Base-by-base conservation (phyloP, 2,113 vertebrate genomes). In the Pipa parva region DNA sequence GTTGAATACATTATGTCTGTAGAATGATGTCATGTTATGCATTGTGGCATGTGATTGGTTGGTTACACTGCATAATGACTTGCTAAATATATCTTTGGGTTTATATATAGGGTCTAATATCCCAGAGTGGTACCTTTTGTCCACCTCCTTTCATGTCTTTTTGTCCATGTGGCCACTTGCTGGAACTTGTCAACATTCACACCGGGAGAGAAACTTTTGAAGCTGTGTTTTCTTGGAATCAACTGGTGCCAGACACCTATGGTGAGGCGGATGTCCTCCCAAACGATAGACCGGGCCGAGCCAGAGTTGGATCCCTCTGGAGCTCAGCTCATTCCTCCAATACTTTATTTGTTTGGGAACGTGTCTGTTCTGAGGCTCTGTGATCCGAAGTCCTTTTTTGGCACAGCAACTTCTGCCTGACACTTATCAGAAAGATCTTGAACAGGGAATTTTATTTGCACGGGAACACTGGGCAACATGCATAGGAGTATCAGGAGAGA, bases 221-320 rank as follows among this genome's bases (percentile, higher is more conserved):
- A 48, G 52, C 37, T 12, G 63, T 66, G 37, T 66, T 52, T 27
- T 57, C 13, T 51, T 48, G 36, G 26, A 57, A 46, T 48, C 25
- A 18, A 45, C n/a, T 58, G 63, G 63, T 66, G 63, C 63, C 63
- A 57, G 63, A 57, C 63, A 66, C 39, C 63, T 25, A 56, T 27
- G 17, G 52, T 27, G 26, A 12, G 24, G 31, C 11, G 27, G n/a
- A 26, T 10, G 15, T 25, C 50, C 27, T 56, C 5, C 11, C 26
- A 18, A 31, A 49, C 42, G 33, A 62, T 10, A 22, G 31, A 27
- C 26, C 13, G 48, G 20, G 13, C 42, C 15, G 18, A 28, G 21
- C 13, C 28, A 10, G 27, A 11, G 24, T 4, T n/a, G 6, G 28
- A 18, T 24, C 63, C 63, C 42, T 12, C 7, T 7, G 39, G 54